Evolutionary conservation across 2,797 vertebrate genomes (phyloP), one percentile per base, ranked within the genome.

Genomic region (Paratrypauchen microcephalus): DNA sequence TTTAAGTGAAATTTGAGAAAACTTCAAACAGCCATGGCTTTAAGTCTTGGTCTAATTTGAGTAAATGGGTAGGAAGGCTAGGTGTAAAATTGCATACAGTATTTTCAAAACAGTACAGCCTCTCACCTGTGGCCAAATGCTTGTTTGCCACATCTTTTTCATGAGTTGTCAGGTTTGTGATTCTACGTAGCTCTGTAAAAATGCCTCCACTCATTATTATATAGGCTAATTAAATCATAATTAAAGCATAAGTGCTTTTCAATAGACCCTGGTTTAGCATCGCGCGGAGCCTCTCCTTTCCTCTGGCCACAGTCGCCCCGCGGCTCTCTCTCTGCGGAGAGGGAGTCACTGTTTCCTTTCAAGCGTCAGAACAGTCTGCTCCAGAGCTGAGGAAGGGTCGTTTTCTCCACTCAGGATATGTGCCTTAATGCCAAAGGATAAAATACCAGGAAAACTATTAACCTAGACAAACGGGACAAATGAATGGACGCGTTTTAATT

Each of bases 401-500:
- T 64, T 80, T 41, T 28, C 64, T 73, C 28, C 3, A 45, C 65
- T 61, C 77, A 75, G 45, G 70, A 68, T 32, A 57, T 68, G 75
- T 69, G 21, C 50, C 45, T 36, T 30, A 66, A 69, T 62, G 23
- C 30, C 3, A 0, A 57, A 58, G 19, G 59, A 2, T 47, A 11
- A 68, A 26, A 45, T 2, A 47, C 62, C 62, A 18, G 62, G 24
- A 47, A 64, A 64, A 64, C 39, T 16, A 13, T 50, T 64, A 16
- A 64, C 41, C 23, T 47, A 16, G 24, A 48, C 4, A 64, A 28
- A 26, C 7, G 5, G 63, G 70, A 11, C 71, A 55, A 76, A 90
- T 91, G 91, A 93, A 84, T 80, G 83, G 89, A 2, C 89, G 88
- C 0, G 72, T 91, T 68, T 64, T 88, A 6, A 30, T 84, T 65